These are phyloP conservation scores for Drosophila yakuba DNA, from an alignment of 1,140 invertebrate genomes.

Conservation along the genomic window DNA sequence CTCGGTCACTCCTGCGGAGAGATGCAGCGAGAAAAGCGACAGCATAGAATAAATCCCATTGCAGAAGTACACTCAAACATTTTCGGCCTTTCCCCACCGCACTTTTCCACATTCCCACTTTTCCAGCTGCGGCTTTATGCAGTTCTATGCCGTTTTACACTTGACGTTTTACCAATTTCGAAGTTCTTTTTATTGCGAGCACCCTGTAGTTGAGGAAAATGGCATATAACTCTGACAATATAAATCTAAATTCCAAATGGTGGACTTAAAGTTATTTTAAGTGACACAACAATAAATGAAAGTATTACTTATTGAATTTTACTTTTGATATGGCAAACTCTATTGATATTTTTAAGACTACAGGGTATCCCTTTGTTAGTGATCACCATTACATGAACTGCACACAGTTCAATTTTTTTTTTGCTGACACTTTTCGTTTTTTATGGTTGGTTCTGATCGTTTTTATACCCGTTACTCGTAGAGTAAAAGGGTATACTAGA, in stretches of 20 bases:
- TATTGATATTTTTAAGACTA: not conserved
- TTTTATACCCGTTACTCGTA: no score
- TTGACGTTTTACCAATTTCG: conserved; percentile 80
- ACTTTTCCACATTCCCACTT: conserved; percentile 8
- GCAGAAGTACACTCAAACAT: conserved; percentile 60
- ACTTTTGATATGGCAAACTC: no score
- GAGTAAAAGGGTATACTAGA: no score
- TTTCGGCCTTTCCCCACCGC: conserved; percentile 3
- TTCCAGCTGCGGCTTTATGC: conserved; percentile 67
- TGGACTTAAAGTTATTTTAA: no score
- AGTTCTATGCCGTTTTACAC: conserved; percentile 72
- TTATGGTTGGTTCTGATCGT: conserved; percentile 24
- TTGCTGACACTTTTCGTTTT: conserved; percentile 50
- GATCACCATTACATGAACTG: not conserved
- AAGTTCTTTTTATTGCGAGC: conserved; percentile 35
- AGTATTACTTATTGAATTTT: no score
- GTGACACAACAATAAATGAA: no score
- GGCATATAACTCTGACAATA: not conserved
- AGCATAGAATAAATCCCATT: conserved; percentile 60
- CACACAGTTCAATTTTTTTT: conserved; percentile 30
- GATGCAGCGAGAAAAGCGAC: conserved; percentile 31
- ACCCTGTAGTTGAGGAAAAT: conserved; percentile 11
- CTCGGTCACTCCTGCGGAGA: conserved; percentile 42
- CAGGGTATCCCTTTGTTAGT: conserved; percentile 15
- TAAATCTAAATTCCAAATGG: no score